These are phyloP conservation scores for Lacerta viridis DNA, from an alignment of 2,797 vertebrate genomes.

Conservation along the genomic window DNA sequence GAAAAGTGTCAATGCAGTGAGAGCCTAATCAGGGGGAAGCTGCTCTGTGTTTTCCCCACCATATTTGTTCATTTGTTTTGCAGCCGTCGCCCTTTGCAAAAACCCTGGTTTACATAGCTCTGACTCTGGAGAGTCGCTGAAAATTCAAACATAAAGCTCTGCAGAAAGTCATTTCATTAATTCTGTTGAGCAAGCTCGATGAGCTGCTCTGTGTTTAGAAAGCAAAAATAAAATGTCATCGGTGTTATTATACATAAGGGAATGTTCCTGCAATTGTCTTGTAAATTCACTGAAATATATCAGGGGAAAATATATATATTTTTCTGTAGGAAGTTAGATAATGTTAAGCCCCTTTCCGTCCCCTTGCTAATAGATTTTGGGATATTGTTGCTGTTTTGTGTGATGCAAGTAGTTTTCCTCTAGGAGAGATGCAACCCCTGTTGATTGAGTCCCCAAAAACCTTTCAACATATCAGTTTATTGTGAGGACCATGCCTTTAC, in stretches of 20 bases:
- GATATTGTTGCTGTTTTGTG: not conserved
- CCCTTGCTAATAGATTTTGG: not conserved
- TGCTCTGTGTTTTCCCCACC: constrained; percentile 25
- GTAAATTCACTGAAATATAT: not conserved
- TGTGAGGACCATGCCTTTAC: no score
- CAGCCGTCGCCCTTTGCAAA: not conserved
- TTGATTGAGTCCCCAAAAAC: not conserved
- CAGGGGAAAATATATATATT: not conserved
- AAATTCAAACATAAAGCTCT: not conserved
- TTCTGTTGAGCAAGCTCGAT: not conserved
- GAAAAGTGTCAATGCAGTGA: constrained; percentile 29
- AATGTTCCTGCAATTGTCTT: constrained; percentile 15
- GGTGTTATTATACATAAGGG: not conserved
- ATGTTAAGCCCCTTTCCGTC: not conserved
- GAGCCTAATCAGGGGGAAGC: not conserved
- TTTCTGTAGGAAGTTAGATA: constrained; percentile 29
- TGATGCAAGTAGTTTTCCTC: not conserved
- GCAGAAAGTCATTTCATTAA: constrained; percentile 7
- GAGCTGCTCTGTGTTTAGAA: not conserved
- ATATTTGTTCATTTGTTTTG: constrained; percentile 39
- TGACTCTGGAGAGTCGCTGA: not conserved
- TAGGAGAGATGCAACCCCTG: not conserved
- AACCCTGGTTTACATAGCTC: not conserved
- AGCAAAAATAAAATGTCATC: not conserved
- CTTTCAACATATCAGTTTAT: no score